Evolutionary conservation across 2,113 vertebrate species (phyloP).

Genomic region (Tupaia chinensis): DNA sequence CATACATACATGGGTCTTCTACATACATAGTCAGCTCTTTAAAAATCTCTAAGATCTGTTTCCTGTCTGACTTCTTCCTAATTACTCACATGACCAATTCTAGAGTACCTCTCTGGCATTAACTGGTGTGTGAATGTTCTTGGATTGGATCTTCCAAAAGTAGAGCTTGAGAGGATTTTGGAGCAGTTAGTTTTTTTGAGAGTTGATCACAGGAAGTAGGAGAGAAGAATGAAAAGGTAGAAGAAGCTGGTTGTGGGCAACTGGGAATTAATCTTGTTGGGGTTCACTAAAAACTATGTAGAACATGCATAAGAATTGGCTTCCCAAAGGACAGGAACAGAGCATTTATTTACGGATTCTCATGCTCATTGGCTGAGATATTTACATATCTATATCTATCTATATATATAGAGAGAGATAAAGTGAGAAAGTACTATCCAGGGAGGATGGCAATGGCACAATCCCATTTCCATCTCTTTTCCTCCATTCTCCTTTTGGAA

Average conservation of each 20-base stretch:
- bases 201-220: neutral
- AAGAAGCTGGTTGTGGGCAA: neutral
- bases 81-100: neutral
- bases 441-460: too few relatives aligned
- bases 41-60: neutral
- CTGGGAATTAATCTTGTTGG: neutral
- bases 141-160: neutral
- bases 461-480: too few relatives aligned
- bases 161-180: neutral
- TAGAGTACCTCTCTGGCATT: neutral
- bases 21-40: neutral
- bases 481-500: too few relatives aligned
- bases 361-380: neutral
- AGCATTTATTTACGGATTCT: neutral
- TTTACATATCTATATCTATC: too few relatives aligned
- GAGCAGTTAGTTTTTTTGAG: neutral
- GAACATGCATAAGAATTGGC: neutral
- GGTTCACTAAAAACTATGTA: neutral
- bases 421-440: too few relatives aligned
- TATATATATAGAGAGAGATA: too few relatives aligned
- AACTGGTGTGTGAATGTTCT: accelerated
- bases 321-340: neutral
- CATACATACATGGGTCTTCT: too few relatives aligned
- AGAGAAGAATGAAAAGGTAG: neutral
- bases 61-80: neutral